Evolutionary conservation across 1,140 invertebrate genomes (phyloP).

Genomic region (Lysiphlebus fabarum): DNA sequence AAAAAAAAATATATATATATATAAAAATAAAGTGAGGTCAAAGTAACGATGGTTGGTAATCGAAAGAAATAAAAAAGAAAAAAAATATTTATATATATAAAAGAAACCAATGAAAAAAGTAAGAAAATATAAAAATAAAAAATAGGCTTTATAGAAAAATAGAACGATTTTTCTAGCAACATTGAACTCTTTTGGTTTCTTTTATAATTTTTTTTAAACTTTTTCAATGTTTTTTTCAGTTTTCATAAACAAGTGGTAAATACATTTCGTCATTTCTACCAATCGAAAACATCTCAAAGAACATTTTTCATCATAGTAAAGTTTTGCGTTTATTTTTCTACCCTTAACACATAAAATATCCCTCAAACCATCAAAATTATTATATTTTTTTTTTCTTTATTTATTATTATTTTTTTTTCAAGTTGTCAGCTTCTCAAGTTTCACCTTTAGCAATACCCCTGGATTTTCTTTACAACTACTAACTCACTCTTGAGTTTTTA

Average conservation of each 20-base stretch:
- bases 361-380: not conserved
- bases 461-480: not conserved
- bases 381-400: not conserved
- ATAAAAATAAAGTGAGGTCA: too few relatives aligned
- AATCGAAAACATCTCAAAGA: constrained; percentile 25
- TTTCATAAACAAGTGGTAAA: constrained; percentile 21
- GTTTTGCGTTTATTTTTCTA: constrained; percentile 13
- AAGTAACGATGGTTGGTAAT: not conserved
- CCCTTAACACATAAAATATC: constrained; percentile 2
- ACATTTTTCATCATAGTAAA: constrained; percentile 22
- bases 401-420: constrained; percentile 5
- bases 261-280: constrained; percentile 20
- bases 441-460: constrained; percentile 12
- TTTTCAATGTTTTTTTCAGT: constrained; percentile 10
- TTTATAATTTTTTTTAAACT: constrained; percentile 9
- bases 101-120: not conserved
- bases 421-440: not conserved
- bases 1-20: not conserved
- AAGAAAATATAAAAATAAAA: not conserved
- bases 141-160: too few relatives aligned
- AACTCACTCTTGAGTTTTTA: constrained; percentile 17
- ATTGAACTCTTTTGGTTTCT: not conserved
- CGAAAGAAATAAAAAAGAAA: constrained; percentile 6
- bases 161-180: not conserved
- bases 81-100: not conserved